Percentiles rank a stretch among this genome's conserved stretches.
Conservation (phyloP, 2,888 invertebrate species). For the Meliscaeva auricollis region DNA sequence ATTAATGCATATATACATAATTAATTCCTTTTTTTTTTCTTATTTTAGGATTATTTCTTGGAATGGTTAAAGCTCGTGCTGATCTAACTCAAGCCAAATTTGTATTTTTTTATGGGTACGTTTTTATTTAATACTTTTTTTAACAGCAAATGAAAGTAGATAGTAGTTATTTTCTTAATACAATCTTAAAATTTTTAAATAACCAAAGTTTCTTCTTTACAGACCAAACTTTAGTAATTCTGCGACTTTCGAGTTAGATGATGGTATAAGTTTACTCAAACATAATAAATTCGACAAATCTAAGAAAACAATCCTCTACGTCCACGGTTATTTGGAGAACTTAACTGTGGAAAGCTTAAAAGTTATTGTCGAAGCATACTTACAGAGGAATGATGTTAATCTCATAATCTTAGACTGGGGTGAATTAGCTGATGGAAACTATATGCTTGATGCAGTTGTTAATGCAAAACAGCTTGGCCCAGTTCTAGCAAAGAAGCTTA, state of each 20-base stretch:
- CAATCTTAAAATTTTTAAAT: too few relatives aligned
- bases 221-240: conserved; percentile 81
- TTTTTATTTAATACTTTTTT: neutral
- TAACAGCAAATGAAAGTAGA: too few relatives aligned
- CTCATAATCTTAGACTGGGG: conserved; percentile 83
- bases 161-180: too few relatives aligned
- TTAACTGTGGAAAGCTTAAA: conserved; percentile 86
- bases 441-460: conserved; percentile 82
- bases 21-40: conserved; percentile 2
- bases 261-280: conserved; percentile 78
- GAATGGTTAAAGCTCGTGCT: conserved; percentile 84
- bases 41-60: conserved; percentile 83
- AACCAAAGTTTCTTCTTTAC: conserved; percentile 9
- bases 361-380: conserved; percentile 83
- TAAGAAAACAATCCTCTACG: conserved; percentile 86
- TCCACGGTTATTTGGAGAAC: conserved; percentile 87
- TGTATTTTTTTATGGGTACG: conserved; percentile 14
- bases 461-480: conserved; percentile 82
- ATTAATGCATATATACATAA: too few relatives aligned
- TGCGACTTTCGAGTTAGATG: conserved; percentile 79
- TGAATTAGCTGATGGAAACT: conserved; percentile 83
- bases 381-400: conserved; percentile 81
- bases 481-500: conserved; percentile 80
- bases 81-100: conserved; percentile 83
- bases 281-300: conserved; percentile 82